phyloP scores from a whole-genome alignment of 2,888 invertebrate species.

The Phaedon cochleariae region DNA sequence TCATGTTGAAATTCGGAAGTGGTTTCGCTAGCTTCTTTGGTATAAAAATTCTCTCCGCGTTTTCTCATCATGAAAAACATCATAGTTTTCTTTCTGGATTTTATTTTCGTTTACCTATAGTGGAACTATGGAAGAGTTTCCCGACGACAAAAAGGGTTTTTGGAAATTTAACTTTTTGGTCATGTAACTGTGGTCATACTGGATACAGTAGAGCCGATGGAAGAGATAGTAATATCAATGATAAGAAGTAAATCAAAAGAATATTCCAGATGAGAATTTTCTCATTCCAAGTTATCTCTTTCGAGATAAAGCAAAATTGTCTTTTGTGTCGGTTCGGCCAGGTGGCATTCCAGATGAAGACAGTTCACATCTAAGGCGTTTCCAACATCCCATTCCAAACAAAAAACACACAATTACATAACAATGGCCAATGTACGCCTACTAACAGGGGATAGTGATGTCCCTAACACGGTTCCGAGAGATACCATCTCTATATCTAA shows the following conservation, averaged over 20 bases:
- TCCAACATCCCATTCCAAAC: conserved; percentile 60
- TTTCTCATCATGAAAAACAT: no score
- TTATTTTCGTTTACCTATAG: no score
- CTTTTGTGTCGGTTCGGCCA: conserved; percentile 50
- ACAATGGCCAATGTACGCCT: conserved; percentile 63
- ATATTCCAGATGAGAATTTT: conserved; percentile 46
- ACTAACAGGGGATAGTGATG: conserved; percentile 62
- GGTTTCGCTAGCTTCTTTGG: no score
- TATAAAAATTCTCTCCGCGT: no score
- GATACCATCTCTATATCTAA: conserved; percentile 53
- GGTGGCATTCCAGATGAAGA: conserved; percentile 59
- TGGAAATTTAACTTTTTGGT: no score
- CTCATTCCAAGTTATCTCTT: conserved; percentile 40
- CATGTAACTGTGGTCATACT: no score
- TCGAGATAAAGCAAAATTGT: conserved; percentile 38
- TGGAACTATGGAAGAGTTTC: no score
- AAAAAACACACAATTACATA: conserved; percentile 63
- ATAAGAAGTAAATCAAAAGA: conserved; percentile 5
- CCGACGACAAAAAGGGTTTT: no score
- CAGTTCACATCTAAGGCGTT: conserved; percentile 62
- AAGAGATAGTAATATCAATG: conserved; percentile 1
- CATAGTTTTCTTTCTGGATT: no score
- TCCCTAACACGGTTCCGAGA: conserved; percentile 57
- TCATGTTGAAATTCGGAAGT: no score
- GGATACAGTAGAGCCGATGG: no score